Evolutionary conservation across 1,140 invertebrate species (phyloP), one percentile per base, ranked within the genome.

Genomic region (Eueides isabella): DNA sequence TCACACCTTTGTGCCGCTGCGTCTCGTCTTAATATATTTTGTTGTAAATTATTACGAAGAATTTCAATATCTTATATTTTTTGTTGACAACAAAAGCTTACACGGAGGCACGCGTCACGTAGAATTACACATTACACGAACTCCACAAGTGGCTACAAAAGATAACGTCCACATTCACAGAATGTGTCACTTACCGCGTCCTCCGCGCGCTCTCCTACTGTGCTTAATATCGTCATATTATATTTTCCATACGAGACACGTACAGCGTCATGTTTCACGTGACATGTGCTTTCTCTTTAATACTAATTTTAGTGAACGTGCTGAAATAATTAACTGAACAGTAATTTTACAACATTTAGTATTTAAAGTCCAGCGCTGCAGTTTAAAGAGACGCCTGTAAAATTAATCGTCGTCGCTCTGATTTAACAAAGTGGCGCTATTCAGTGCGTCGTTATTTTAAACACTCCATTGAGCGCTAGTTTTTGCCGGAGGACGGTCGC

Each of bases 391-490:
- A 11, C 35, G 35, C 1, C 35, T 38, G 44, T 23, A 3, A 55
- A 55, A 55, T 55, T 0, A 55, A 55, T 55, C 19, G 48, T 55
- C 19, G 48, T 11, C 48, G 19, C 48, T 26, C 48, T 55, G 9
- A 11, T 55, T 11, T 55, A 55, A 55, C 48, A 26, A 55, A 26
- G 48, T 55, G 48, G 3, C 23, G 48, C 48, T 7, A 11, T 26
- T 55, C 23, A 55, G 16, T 7, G 48, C 48, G 35, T 30, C 64
- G 64, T 66, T 41, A 38, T 41, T 66, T 66, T 26, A 38, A 67
- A n/a, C 65, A 29, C 23, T 38, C 26, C 65, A 67, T 9, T 67
- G 65, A 48, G 38, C 65, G 14, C 28, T 30, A 29, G 65, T 48
- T 44, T 30, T 67, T 41, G 23, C 14, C 19, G 26, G 44, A 67